These are phyloP conservation scores for Nemotelus nigrinus DNA, from an alignment of 2,888 invertebrate genomes.

Conservation along the genomic window DNA sequence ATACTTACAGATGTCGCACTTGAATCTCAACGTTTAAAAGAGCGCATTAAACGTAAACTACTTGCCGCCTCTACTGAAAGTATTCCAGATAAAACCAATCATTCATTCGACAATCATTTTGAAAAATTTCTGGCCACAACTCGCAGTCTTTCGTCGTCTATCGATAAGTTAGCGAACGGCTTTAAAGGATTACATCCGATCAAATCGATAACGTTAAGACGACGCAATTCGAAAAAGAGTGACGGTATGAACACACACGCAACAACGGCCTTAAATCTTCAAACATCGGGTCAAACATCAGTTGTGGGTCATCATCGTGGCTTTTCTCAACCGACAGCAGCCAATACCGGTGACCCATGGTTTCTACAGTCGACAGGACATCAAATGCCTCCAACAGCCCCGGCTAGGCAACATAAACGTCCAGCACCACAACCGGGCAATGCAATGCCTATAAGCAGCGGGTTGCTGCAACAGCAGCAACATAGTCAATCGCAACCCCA, in stretches of 20 bases:
- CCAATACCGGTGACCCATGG: slow-evolving; percentile 65
- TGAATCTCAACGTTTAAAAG: slow-evolving; percentile 34
- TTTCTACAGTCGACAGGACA: slow-evolving; percentile 65
- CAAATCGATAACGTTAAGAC: slow-evolving; percentile 31
- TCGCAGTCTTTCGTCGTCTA: slow-evolving; percentile 38
- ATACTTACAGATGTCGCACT: slow-evolving; percentile 45
- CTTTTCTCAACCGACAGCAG: slow-evolving; percentile 64
- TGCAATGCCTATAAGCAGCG: slow-evolving; percentile 50
- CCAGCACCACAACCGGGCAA: slow-evolving; percentile 64
- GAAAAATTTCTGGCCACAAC: slow-evolving; percentile 38
- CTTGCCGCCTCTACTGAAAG: slow-evolving; percentile 33
- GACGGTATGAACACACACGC: slow-evolving; percentile 65
- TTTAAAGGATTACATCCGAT: slow-evolving; percentile 34
- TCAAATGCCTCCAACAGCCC: slow-evolving; percentile 66
- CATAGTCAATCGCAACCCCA: slow-evolving; percentile 64
- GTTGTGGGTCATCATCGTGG: slow-evolving; percentile 66
- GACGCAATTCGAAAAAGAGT: slow-evolving; percentile 27
- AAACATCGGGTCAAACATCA: slow-evolving; percentile 63
- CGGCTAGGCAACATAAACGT: slow-evolving; percentile 65
- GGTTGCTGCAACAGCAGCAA: slow-evolving; percentile 57
- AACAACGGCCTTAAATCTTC: slow-evolving; percentile 60
- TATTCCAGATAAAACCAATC: slow-evolving; percentile 13
- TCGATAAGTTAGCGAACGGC: slow-evolving; percentile 41
- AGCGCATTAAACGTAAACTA: slow-evolving; percentile 42
- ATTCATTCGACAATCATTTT: slow-evolving; percentile 31